Evolutionary conservation across 2,888 invertebrate species (phyloP).

Genomic region (Acleris cristana): DNA sequence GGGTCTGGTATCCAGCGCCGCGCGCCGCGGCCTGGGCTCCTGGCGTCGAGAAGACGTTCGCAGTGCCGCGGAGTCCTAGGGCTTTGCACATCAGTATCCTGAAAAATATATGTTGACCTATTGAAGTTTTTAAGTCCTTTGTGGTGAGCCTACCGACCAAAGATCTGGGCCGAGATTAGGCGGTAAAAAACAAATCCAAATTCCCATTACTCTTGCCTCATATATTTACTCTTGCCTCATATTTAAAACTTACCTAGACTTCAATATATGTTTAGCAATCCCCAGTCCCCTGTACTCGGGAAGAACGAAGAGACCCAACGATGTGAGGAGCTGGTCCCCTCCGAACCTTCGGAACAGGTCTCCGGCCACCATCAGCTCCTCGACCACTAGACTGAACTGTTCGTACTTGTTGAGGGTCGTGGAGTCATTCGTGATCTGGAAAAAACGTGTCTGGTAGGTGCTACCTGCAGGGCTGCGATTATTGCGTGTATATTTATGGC

Average conservation of each 20-base stretch:
- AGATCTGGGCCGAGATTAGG: no score
- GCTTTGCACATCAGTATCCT: conserved; percentile 36
- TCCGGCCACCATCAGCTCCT: conserved; percentile 35
- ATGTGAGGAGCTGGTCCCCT: conserved; percentile 30
- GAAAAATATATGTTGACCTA: conserved; percentile 4
- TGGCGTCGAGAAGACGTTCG: conserved; percentile 37
- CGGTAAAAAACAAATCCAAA: no score
- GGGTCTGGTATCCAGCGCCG: conserved; percentile 29
- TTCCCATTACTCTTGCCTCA: no score
- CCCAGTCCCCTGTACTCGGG: conserved; percentile 38
- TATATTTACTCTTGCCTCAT: no score
- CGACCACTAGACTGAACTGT: conserved; percentile 36
- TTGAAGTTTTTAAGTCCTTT: no score
- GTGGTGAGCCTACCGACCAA: no score
- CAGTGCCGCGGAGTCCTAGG: conserved; percentile 35
- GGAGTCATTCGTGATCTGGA: background rate
- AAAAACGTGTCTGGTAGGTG: no score
- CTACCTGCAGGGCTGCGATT: no score
- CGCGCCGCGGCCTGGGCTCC: conserved; percentile 37
- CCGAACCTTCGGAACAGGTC: conserved; percentile 32
- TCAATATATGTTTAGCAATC: conserved; percentile 37
- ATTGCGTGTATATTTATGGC: no score
- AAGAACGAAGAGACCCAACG: conserved; percentile 39
- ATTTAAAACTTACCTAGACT: conserved; percentile 30
- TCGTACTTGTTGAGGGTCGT: conserved; percentile 24